phyloP scores from a whole-genome alignment of 2,797 vertebrate genomes.

The Champsocephalus gunnari region DNA sequence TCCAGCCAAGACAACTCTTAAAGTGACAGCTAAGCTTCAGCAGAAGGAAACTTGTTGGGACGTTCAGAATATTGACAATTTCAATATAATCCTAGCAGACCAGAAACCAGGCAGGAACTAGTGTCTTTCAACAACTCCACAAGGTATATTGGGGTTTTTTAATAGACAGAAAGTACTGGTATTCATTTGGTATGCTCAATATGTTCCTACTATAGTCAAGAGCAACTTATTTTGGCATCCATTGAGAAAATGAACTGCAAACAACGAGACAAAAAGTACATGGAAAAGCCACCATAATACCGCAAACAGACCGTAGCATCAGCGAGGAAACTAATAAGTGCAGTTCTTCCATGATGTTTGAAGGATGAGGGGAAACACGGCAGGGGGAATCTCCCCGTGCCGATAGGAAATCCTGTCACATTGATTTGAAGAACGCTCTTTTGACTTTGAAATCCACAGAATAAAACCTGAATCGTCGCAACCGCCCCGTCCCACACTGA shows the following conservation, averaged over 20 bases:
- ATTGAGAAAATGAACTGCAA: neutral
- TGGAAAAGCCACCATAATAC: neutral
- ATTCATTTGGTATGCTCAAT: neutral
- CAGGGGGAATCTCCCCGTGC: constrained; percentile 16
- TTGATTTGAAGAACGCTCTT: constrained; percentile 24
- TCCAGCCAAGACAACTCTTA: neutral
- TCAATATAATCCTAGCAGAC: neutral
- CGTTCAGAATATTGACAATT: neutral
- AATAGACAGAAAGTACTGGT: neutral
- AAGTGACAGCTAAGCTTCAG: constrained; percentile 11
- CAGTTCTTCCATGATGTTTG: constrained; percentile 21
- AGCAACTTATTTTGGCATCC: too few species aligned
- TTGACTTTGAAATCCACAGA: neutral
- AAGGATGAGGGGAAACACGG: constrained; percentile 33
- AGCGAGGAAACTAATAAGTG: constrained; percentile 6
- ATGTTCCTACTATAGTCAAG: too few species aligned
- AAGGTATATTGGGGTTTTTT: neutral
- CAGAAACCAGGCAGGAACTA: neutral
- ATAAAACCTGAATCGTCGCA: neutral
- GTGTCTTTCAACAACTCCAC: neutral
- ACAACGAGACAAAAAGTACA: neutral
- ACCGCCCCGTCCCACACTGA: constrained; percentile 30
- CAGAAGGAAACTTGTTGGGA: neutral
- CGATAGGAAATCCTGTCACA: constrained; percentile 62
- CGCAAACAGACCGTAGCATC: neutral